Conservation (phyloP, 2,888 invertebrate species). For the Volucella zonaria region DNA sequence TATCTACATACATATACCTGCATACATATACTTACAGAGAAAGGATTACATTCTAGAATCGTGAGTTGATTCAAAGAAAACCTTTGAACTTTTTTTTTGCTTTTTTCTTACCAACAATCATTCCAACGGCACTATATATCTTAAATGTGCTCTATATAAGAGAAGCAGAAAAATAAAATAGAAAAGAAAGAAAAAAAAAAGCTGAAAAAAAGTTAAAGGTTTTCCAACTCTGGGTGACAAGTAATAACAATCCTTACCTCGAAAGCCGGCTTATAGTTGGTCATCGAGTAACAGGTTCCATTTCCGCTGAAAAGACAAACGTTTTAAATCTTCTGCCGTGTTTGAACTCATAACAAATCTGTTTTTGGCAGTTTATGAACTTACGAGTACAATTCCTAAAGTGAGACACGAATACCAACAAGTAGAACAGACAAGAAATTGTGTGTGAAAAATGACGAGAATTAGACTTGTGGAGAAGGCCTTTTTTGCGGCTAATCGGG, state of each 20-base stretch:
- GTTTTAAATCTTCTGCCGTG: slow-evolving; percentile 50
- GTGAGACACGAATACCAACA: slow-evolving; percentile 24
- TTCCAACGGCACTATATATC: slow-evolving; percentile 28
- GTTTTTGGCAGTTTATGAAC: slow-evolving; percentile 63
- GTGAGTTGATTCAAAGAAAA: slow-evolving; percentile 28
- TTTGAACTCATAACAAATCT: slow-evolving; percentile 59
- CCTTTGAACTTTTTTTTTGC: slow-evolving; percentile 27
- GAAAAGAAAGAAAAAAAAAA: too few species aligned
- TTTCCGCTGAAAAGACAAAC: slow-evolving; percentile 53
- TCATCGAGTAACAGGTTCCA: slow-evolving; percentile 53
- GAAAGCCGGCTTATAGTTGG: slow-evolving; percentile 62
- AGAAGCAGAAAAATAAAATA: too few species aligned
- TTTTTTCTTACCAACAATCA: slow-evolving; percentile 5
- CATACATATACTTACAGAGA: not conserved
- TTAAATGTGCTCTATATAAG: slow-evolving; percentile 42
- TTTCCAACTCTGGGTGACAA: slow-evolving; percentile 42
- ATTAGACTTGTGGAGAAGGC: slow-evolving; percentile 69
- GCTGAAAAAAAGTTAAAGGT: slow-evolving; percentile 39
- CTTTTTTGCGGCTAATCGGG: slow-evolving; percentile 64
- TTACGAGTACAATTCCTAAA: slow-evolving; percentile 62
- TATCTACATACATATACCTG: not conserved
- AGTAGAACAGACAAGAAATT: slow-evolving; percentile 34
- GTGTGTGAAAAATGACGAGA: slow-evolving; percentile 73
- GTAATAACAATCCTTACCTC: slow-evolving; percentile 46
- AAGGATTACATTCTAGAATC: slow-evolving; percentile 37